Percentiles rank a stretch among this genome's conserved stretches.
Evolutionary conservation across 1,140 invertebrate species (phyloP).

Genomic region (Diorhabda sublineata): DNA sequence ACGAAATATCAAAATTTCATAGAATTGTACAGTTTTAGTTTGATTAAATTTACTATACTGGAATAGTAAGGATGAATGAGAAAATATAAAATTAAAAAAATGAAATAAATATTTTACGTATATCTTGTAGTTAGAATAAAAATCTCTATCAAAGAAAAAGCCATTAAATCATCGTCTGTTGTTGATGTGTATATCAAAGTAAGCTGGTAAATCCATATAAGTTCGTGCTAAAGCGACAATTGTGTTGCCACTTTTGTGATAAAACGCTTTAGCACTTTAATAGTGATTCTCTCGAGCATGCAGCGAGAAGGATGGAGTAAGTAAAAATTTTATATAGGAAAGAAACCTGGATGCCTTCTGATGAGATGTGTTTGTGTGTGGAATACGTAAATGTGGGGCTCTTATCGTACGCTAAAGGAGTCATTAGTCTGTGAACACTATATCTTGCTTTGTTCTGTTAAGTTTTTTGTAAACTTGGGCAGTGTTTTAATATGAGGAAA

Average conservation of each 20-base stretch:
- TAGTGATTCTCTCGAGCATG: background rate
- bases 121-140: background rate
- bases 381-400: background rate
- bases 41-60: too few species aligned
- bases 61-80: too few species aligned
- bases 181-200: conserved; percentile 1
- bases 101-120: background rate
- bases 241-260: background rate
- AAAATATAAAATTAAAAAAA: too few species aligned
- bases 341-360: background rate
- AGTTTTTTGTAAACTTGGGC: too few species aligned
- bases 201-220: background rate
- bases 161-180: conserved; percentile 2
- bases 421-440: background rate
- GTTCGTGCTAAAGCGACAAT: conserved; percentile 1
- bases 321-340: conserved; percentile 1
- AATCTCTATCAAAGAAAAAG: background rate
- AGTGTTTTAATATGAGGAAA: too few species aligned
- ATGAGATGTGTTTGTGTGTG: background rate
- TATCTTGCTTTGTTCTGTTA: too few species aligned
- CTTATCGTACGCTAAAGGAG: background rate
- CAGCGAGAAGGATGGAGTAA: background rate
- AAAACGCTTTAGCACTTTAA: background rate
- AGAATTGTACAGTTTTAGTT: too few species aligned
- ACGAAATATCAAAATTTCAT: too few species aligned